Conservation (phyloP, 2,797 vertebrate species). For the Eutrigla gurnardus region DNA sequence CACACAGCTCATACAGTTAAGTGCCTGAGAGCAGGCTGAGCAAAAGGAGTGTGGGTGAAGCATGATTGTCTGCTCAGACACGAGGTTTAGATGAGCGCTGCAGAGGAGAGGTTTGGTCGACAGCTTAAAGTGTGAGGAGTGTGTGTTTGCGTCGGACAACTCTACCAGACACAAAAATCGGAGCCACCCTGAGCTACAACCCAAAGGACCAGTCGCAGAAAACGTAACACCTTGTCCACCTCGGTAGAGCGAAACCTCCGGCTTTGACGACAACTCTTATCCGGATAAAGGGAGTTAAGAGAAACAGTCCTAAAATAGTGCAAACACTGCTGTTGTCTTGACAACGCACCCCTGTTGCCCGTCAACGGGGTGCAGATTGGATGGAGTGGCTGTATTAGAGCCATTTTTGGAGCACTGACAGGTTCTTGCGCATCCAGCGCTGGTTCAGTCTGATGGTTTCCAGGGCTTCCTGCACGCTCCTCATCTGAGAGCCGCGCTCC, state of each 20-base stretch:
- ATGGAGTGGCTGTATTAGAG: slow-evolving; percentile 71
- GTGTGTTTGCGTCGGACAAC: slow-evolving; percentile 52
- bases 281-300: slow-evolving; percentile 55
- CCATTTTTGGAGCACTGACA: slow-evolving; percentile 76
- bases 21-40: slow-evolving; percentile 36
- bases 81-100: slow-evolving; percentile 53
- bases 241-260: slow-evolving; percentile 42
- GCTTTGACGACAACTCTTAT: slow-evolving; percentile 39
- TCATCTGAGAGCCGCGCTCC: slow-evolving; percentile 88
- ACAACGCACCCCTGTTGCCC: slow-evolving; percentile 42
- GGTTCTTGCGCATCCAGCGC: slow-evolving; percentile 90
- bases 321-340: slow-evolving; percentile 84
- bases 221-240: slow-evolving; percentile 39
- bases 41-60: slow-evolving; percentile 43
- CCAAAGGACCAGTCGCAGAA: slow-evolving; percentile 54
- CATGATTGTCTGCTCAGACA: slow-evolving; percentile 69
- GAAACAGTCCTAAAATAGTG: slow-evolving; percentile 83
- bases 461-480: slow-evolving; percentile 88
- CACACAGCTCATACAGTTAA: slow-evolving; percentile 32
- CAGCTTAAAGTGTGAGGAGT: slow-evolving; percentile 70
- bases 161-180: slow-evolving; percentile 71
- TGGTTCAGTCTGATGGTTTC: slow-evolving; percentile 93
- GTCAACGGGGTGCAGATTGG: slow-evolving; percentile 5
- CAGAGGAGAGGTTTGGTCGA: slow-evolving; percentile 67
- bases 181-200: slow-evolving; percentile 91